Base-by-base conservation (phyloP, 1,140 invertebrate species). In the Pissodes strobi region DNA sequence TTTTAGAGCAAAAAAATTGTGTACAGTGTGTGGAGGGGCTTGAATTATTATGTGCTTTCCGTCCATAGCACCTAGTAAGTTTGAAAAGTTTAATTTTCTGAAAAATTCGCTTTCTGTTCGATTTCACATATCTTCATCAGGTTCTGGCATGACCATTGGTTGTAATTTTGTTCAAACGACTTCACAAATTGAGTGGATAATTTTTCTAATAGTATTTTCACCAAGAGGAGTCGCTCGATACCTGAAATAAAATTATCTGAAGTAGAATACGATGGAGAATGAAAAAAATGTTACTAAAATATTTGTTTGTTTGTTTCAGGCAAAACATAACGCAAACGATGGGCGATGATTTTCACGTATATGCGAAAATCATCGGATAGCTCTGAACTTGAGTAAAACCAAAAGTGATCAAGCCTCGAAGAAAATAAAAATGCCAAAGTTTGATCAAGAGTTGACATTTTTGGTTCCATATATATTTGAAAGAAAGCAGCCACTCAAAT, bases 11-110 rank as follows among this genome's bases (percentile, higher is more conserved):
- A 55, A 71, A 79, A 68, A 66, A 82, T 5, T 66, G 48, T 4
- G 70, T 51, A 79, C 79, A 48, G 72, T 70, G 39, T 73, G 73
- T 17, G 49, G 19, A 23, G 79, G 79, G 52, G 66, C 63, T 48
- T 67, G 25, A 66, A 79, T 72, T 43, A 52, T 66, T 5, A 80
- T 68, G 69, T 80, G 79, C 69, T 81, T 82, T 10, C 78, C 80
- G 68, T 82, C 79, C n/a, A 84, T 62, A 3, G 78, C 76, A 12
- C 79, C 79, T 27, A 81, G 66, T 80, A 82, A 49, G 78, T 34
- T 72, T 13, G 59, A 21, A 41, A 25, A 66, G 19, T 66, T 66
- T 37, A 75, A 79, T 43, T 57, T 49, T 25, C 37, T 12, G 41
- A 13, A 52, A 19, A 69, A 73, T 77, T 18, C 61, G 66, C 12